Percentiles rank a stretch among this genome's conserved stretches.
These are phyloP conservation scores for Drosophila subquinaria DNA, from an alignment of 2,888 invertebrate genomes.

Conservation along the genomic window DNA sequence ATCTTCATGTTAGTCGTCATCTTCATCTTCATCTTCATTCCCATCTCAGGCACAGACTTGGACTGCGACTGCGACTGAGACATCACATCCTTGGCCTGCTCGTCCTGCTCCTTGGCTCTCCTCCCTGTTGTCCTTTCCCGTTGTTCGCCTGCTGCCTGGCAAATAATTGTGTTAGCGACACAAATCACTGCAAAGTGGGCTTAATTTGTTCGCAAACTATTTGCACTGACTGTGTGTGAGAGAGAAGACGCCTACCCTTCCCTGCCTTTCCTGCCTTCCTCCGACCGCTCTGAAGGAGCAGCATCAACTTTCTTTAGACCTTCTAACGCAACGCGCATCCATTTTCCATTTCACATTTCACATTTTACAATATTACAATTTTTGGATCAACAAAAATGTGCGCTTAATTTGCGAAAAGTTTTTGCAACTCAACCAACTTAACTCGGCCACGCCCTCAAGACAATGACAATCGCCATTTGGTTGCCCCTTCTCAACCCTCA, in stretches of 20 bases:
- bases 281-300: neutral
- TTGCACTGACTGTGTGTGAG: conserved; percentile 33
- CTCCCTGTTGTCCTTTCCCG: neutral
- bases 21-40: neutral
- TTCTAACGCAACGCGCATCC: neutral
- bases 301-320: conserved; percentile 8
- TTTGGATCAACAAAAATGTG: conserved; percentile 19
- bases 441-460: conserved; percentile 17
- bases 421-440: conserved; percentile 9
- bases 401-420: conserved; percentile 30
- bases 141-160: conserved; percentile 29
- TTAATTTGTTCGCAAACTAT: conserved; percentile 64
- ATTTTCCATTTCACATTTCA: conserved; percentile 2
- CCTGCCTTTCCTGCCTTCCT: neutral
- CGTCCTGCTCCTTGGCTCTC: neutral
- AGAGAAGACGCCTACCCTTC: neutral
- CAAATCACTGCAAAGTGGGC: conserved; percentile 69
- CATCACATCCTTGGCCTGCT: conserved; percentile 14
- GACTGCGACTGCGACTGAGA: neutral
- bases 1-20: neutral
- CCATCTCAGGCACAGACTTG: conserved; percentile 6
- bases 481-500: too few species aligned
- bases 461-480: conserved; percentile 22
- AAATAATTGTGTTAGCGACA: conserved; percentile 73
- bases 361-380: conserved; percentile 22